Evolutionary conservation across 2,797 vertebrate species (phyloP).

Genomic region (Phrynocephalus vlangalii): DNA sequence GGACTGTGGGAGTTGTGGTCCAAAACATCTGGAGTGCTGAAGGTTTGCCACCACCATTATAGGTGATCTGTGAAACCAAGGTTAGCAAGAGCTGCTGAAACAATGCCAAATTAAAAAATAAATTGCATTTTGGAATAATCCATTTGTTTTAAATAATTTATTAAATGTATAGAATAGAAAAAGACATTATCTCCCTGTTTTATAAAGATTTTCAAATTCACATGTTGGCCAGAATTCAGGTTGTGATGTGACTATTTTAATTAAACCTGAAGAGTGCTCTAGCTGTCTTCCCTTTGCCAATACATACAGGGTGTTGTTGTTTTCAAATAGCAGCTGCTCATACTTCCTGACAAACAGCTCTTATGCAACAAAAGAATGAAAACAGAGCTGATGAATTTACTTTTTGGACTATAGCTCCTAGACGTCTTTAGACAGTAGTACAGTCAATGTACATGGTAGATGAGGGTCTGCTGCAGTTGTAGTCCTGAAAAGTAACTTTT

Average conservation of each 20-base stretch:
- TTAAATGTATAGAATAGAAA: background rate
- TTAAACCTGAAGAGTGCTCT: background rate
- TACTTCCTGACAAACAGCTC: background rate
- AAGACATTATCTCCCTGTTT: background rate
- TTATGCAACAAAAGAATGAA: background rate
- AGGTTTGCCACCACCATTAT: no score
- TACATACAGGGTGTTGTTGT: background rate
- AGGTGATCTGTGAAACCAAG: background rate
- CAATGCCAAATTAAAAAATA: background rate
- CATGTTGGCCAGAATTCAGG: background rate
- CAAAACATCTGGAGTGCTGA: no score
- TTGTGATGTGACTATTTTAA: background rate
- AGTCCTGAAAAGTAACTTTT: no score
- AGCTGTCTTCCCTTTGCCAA: background rate
- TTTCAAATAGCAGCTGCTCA: background rate
- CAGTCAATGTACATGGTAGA: no score
- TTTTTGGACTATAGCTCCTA: no score
- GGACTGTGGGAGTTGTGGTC: no score
- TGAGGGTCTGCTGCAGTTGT: no score
- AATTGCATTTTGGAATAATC: no score
- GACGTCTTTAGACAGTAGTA: no score
- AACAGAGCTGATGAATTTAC: background rate
- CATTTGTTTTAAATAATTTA: no score
- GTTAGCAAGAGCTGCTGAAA: conserved; percentile 6
- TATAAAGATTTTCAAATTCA: background rate